Evolutionary conservation across 2,797 vertebrate genomes (phyloP).

Genomic region (Onychomys arenicola): DNA sequence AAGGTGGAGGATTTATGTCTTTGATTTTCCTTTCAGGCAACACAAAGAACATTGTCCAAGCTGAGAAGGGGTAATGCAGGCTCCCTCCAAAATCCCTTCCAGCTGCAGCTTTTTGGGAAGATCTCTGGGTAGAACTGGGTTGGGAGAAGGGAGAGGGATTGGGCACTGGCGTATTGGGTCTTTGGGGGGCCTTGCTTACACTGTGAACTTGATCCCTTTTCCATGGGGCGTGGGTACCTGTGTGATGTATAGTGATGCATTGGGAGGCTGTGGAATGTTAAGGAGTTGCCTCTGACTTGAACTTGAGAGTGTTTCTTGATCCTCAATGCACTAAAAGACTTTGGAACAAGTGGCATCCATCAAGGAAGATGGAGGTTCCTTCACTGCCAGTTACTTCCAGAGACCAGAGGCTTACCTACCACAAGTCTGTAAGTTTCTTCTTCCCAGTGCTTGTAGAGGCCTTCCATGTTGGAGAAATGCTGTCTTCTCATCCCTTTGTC

Average conservation of each 20-base stretch:
- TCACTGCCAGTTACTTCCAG: neutral
- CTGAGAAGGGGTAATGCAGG: neutral
- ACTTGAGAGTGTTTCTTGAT: conserved; percentile 14
- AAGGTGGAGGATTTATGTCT: neutral
- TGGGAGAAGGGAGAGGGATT: neutral
- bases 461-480: neutral
- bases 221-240: neutral
- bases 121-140: neutral
- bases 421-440: neutral
- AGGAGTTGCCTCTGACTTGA: conserved; percentile 33
- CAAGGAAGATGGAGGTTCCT: conserved; percentile 22
- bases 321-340: neutral
- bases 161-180: neutral
- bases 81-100: neutral
- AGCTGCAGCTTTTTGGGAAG: neutral
- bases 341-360: neutral
- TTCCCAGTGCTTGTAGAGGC: neutral
- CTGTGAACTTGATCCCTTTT: neutral
- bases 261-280: neutral
- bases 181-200: neutral
- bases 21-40: conserved; percentile 63
- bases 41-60: conserved; percentile 31
- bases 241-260: neutral
- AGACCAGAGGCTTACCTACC: conserved; percentile 34
- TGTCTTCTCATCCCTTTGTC: neutral